Evolutionary conservation across 23 tunicate species (phyloP).

Genomic region (Phallusia fumigata): DNA sequence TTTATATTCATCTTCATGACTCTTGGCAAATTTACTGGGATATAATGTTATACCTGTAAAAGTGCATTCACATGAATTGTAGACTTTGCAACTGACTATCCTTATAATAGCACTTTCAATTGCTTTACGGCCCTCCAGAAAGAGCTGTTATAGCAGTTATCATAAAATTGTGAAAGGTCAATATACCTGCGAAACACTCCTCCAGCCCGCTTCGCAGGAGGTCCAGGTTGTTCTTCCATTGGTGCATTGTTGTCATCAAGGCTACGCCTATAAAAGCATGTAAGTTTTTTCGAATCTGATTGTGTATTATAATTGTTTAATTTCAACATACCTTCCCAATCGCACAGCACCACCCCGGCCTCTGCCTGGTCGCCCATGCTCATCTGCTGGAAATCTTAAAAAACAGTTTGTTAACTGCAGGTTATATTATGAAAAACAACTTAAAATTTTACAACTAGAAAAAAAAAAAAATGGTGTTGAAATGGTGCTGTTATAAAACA

Average conservation of each 20-base stretch:
- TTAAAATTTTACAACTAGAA: background rate
- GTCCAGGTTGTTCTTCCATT: constrained; percentile 14
- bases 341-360: constrained; percentile 24
- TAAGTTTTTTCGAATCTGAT: background rate
- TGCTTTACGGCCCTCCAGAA: no score
- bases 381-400: background rate
- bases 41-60: no score
- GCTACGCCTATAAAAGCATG: background rate
- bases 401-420: background rate
- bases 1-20: no score
- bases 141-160: no score
- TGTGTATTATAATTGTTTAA: background rate
- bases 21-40: no score
- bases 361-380: constrained; percentile 22
- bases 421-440: background rate
- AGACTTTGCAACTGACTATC: no score
- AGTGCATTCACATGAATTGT: no score
- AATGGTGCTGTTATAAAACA: no score
- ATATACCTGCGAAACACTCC: constrained; percentile 55
- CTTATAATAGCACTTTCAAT: no score
- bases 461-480: no score
- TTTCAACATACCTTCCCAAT: constrained; percentile 36
- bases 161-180: no score
- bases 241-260: background rate
- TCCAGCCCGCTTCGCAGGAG: constrained; percentile 59